These are phyloP conservation scores for Rosalia funebris DNA, from an alignment of 2,888 invertebrate species.

Conservation along the genomic window DNA sequence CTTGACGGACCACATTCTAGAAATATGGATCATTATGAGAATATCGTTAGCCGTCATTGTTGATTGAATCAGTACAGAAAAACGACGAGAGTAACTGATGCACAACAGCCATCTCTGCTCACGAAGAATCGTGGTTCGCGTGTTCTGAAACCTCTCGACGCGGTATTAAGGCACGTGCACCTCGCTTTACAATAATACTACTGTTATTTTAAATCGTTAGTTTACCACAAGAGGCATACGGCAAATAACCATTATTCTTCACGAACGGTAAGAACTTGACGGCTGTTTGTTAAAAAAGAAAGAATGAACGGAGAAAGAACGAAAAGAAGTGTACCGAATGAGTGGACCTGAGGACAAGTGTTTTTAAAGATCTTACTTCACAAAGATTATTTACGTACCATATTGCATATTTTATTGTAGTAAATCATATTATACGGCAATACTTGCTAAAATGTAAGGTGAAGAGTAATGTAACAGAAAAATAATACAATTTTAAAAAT, in stretches of 20 bases:
- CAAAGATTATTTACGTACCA: no score
- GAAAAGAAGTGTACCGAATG: no score
- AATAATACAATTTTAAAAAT: no score
- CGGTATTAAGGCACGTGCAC: conserved; percentile 53
- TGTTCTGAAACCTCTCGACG: conserved; percentile 49
- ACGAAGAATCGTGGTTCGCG: conserved; percentile 57
- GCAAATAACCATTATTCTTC: conserved; percentile 32
- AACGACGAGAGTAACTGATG: conserved; percentile 46
- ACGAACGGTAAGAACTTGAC: no score
- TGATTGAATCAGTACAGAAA: conserved; percentile 47
- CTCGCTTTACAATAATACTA: conserved; percentile 48
- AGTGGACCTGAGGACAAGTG: no score
- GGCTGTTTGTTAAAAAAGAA: no score
- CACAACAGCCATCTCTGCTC: conserved; percentile 48
- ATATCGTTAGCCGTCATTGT: conserved; percentile 36
- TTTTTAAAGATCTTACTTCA: no score
- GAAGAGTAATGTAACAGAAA: no score
- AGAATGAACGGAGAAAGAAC: no score
- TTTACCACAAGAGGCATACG: conserved; percentile 42
- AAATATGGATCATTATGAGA: conserved; percentile 26
- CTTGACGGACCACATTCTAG: conserved; percentile 10
- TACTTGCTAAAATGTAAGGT: no score
- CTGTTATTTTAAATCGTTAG: conserved; percentile 51
- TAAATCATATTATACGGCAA: no score
- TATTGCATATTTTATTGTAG: no score